A percentile compares a stretch with the other conserved stretches of the same genome.
Conservation (phyloP, 2,113 vertebrate genomes). For the Channa maculata region DNA sequence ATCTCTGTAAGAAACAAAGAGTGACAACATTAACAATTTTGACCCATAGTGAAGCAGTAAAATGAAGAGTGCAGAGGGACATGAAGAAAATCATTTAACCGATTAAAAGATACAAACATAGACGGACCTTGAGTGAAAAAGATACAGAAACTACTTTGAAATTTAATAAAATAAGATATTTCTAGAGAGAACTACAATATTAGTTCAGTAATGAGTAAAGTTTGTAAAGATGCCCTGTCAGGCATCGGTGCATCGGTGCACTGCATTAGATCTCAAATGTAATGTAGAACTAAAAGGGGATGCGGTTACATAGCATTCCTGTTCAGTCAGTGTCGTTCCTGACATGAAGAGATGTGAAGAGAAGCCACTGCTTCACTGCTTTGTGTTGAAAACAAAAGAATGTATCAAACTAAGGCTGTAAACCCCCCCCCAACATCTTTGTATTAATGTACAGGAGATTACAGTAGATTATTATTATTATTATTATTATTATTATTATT, state of each 20-base stretch:
- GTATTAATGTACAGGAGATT: no score
- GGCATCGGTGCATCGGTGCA: slow-evolving; percentile 17
- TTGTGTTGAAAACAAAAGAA: not conserved
- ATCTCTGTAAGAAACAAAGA: slow-evolving; percentile 86
- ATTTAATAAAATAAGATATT: slow-evolving; percentile 63
- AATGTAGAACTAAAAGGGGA: slow-evolving; percentile 1
- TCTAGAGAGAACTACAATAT: no score
- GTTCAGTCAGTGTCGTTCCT: slow-evolving; percentile 2
- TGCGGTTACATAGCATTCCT: slow-evolving; percentile 21
- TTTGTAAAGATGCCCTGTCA: slow-evolving; percentile 2
- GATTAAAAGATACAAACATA: slow-evolving; percentile 62
- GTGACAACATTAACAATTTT: not conserved
- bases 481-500: no score
- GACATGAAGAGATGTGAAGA: slow-evolving; percentile 14
- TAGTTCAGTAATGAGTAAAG: no score
- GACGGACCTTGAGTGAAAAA: slow-evolving; percentile 50
- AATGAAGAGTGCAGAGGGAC: slow-evolving; percentile 21
- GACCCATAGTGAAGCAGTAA: slow-evolving; percentile 13
- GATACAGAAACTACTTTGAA: slow-evolving; percentile 37
- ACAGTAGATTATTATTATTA: no score
- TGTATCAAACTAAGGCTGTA: not conserved
- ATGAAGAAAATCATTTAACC: slow-evolving; percentile 13
- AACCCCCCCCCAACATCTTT: no score
- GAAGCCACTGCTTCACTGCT: not conserved
- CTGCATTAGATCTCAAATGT: slow-evolving; percentile 19